A percentile compares a stretch with the other conserved stretches of the same genome.
phyloP scores from a whole-genome alignment of 2,888 invertebrate species.

The Orthonevra nobilis region DNA sequence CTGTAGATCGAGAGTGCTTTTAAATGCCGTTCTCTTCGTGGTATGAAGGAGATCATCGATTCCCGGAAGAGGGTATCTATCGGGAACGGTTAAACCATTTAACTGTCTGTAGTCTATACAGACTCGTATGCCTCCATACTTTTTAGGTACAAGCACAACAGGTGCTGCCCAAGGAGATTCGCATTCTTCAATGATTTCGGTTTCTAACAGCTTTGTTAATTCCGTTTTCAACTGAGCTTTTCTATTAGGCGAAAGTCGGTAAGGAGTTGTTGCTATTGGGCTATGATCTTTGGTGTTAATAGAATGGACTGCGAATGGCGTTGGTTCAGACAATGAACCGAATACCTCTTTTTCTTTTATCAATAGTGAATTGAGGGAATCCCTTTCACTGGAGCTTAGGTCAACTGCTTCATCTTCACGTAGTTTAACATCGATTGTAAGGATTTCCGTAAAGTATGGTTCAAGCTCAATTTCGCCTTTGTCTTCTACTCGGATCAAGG shows the following conservation, averaged over 20 bases:
- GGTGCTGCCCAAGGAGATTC: constrained; percentile 43
- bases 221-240: not conserved
- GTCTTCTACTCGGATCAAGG: too few relatives aligned
- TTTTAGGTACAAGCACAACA: constrained; percentile 71
- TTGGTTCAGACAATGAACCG: not conserved
- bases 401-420: constrained; percentile 6
- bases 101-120: constrained; percentile 73
- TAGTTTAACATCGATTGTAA: not conserved
- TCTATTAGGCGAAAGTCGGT: not conserved
- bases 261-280: not conserved
- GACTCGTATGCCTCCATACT: constrained; percentile 70
- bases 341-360: not conserved
- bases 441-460: too few relatives aligned
- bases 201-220: constrained; percentile 10
- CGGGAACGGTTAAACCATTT: too few relatives aligned
- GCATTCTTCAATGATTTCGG: constrained; percentile 61
- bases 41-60: constrained; percentile 74
- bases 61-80: too few relatives aligned
- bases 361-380: not conserved
- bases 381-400: not conserved
- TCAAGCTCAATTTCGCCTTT: too few relatives aligned
- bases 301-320: too few relatives aligned
- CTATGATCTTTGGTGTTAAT: too few relatives aligned
- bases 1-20: constrained; percentile 74
- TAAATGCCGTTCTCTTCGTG: constrained; percentile 15